These are phyloP conservation scores for Euphonia xanthogaster DNA, from an alignment of 2,797 vertebrate species.

Conservation along the genomic window DNA sequence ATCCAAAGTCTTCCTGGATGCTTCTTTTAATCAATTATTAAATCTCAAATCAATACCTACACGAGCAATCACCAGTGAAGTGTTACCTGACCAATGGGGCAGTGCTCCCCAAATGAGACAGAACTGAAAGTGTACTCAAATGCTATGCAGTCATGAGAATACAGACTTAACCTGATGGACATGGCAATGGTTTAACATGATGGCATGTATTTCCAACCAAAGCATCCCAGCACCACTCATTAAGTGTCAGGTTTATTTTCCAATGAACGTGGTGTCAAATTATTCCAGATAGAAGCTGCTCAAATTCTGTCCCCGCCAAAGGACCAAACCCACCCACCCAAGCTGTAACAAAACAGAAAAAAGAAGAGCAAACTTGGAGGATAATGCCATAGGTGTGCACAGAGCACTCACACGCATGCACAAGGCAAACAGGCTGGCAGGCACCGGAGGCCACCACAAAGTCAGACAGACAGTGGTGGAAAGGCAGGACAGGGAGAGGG, in stretches of 20 bases:
- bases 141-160: conserved; percentile 50
- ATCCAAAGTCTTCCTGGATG: conserved; percentile 27
- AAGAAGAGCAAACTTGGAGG: conserved; percentile 6
- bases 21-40: conserved; percentile 67
- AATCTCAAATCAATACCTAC: conserved; percentile 47
- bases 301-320: background rate
- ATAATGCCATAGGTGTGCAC: background rate
- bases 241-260: conserved; percentile 26
- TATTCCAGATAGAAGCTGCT: conserved; percentile 40
- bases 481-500: background rate
- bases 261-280: background rate
- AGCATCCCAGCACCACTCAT: conserved; percentile 21
- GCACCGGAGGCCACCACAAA: background rate
- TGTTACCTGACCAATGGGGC: conserved; percentile 32
- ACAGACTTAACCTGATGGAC: conserved; percentile 73
- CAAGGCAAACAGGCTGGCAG: conserved; percentile 28
- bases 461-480: background rate
- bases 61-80: conserved; percentile 6
- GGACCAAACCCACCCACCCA: conserved; percentile 16
- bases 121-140: conserved; percentile 46
- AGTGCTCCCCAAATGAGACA: conserved; percentile 42
- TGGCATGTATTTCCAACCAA: conserved; percentile 69
- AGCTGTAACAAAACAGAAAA: background rate
- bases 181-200: conserved; percentile 84
- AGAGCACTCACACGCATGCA: conserved; percentile 50